Evolutionary conservation across 2,888 invertebrate species (phyloP), one percentile per base, ranked within the genome.

Genomic region (Mystacides longicornis): DNA sequence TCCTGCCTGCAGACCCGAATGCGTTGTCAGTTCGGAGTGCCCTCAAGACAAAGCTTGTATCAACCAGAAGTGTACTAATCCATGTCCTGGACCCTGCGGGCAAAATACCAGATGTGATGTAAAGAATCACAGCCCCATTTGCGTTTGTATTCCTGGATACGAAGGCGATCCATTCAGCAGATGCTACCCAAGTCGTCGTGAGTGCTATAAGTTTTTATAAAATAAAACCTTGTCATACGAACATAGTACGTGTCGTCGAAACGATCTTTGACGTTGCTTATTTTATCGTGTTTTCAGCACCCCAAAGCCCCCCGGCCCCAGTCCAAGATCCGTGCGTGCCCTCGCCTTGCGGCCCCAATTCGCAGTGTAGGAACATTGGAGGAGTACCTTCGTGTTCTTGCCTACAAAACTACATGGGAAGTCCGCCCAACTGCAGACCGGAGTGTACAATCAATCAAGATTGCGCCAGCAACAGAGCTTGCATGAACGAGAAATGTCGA

Each of bases 61-160:
- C 42, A 85, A 85, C 63, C 81, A 83, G 60, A 87, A 85, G 71
- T 92, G 91, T 67, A 77, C 81, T 50, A 84, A 91, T 71, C 91
- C 91, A 9, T 92, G 91, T 64, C 78, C 80, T 2, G 87, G 87
- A 49, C 82, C 86, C 45, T 93, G 93, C 65, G 92, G 88, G 18
- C 80, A 83, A 62, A 86, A 85, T 65, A 86, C 92, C 9, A 79
- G 82, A 54, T 93, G 93, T 64, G 83, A 85, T 69, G 89, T 90
- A 20, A 82, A 87, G 59, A 86, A 87, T 64, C 92, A 93, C 66
- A 88, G 87, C 67, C 91, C 92, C 1, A 81, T 89, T 61, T 91
- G 91, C 67, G 83, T 84, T 19, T 91, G 91, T 67, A 81, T 82
- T 60, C 71, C 80, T 16, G 80, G 83, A 51, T 83, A 79, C 64